Percentiles rank a stretch among this genome's conserved stretches.
These are phyloP conservation scores for Hydractinia echinata DNA, from an alignment of 30 jellyfish, hydroid and myxozoan genomes.

Conservation along the genomic window DNA sequence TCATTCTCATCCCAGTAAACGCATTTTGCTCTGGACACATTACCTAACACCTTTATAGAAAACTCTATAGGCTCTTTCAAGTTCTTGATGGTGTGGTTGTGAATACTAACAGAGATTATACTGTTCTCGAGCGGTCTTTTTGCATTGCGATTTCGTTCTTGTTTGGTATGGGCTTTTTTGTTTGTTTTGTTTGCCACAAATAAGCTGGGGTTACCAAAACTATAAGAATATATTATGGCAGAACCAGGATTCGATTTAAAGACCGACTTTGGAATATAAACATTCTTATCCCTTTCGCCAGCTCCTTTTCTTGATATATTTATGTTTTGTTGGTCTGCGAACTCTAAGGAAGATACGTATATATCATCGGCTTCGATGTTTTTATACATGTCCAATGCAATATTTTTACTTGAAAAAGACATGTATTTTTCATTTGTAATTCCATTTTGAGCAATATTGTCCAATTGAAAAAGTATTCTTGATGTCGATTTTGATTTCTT, in stretches of 20 bases:
- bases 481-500: background rate
- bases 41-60: background rate
- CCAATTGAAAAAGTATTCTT: background rate
- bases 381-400: background rate
- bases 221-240: background rate
- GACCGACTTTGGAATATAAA: background rate
- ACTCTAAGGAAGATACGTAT: background rate
- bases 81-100: background rate
- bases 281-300: too few relatives aligned
- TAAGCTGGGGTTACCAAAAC: background rate
- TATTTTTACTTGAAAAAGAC: background rate
- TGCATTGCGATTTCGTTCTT: background rate
- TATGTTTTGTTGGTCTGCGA: too few relatives aligned
- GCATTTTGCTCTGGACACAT: background rate
- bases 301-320: too few relatives aligned
- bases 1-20: background rate
- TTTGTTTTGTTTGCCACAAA: background rate
- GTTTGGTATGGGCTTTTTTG: background rate
- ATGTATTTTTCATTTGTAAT: background rate
- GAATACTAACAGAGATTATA: constrained; percentile 6
- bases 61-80: background rate
- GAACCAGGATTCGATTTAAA: background rate
- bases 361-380: background rate
- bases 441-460: background rate
- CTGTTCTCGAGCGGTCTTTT: background rate